phyloP scores from a whole-genome alignment of 2,888 invertebrate genomes.

The Hanleya hanleyi region DNA sequence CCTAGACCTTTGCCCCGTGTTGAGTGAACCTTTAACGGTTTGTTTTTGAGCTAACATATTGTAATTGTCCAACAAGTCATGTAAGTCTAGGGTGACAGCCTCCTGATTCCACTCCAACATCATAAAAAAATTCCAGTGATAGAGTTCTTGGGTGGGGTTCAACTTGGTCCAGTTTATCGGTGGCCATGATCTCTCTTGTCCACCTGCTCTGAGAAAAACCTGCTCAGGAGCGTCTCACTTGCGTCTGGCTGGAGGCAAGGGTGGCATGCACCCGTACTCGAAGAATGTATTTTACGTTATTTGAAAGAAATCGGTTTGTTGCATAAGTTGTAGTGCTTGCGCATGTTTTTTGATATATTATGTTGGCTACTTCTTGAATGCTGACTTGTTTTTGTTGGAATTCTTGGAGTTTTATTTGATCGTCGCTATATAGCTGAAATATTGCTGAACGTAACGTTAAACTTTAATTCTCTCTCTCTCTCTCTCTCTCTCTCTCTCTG shows the following conservation, averaged over 20 bases:
- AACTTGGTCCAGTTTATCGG: not conserved
- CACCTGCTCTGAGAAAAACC: not conserved
- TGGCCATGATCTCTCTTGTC: not conserved
- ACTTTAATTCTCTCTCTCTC: too few relatives aligned
- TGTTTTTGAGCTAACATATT: not conserved
- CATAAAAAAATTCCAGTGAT: not conserved
- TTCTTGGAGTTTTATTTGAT: too few relatives aligned
- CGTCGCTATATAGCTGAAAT: too few relatives aligned
- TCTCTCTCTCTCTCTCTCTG: not conserved
- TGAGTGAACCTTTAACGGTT: too few relatives aligned
- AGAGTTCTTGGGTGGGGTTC: not conserved
- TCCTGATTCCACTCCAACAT: not conserved
- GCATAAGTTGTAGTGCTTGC: too few relatives aligned
- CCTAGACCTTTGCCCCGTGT: too few relatives aligned
- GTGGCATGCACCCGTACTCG: not conserved
- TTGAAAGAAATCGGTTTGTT: too few relatives aligned
- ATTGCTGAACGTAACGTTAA: too few relatives aligned
- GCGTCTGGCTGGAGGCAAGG: not conserved
- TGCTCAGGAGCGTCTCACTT: not conserved
- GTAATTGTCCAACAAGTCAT: not conserved
- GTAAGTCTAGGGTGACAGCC: not conserved
- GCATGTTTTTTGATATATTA: too few relatives aligned
- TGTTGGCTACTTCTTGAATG: too few relatives aligned
- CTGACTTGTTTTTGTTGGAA: too few relatives aligned
- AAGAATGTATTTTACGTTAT: too few relatives aligned